Conservation (phyloP, 1,140 invertebrate species). For the Coelopa frigida region DNA sequence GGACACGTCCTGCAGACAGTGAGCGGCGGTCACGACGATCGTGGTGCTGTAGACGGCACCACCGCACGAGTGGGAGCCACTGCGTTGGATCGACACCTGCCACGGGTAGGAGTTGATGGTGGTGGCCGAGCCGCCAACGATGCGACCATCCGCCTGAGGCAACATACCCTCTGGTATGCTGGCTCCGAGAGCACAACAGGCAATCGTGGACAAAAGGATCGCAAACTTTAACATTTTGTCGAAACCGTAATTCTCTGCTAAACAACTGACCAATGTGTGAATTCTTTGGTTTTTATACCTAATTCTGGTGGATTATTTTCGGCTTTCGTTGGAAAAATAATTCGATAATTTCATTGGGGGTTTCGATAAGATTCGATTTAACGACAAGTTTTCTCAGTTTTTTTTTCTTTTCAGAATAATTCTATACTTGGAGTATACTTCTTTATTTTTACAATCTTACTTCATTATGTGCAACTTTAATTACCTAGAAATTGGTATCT, state of each 20-base stretch:
- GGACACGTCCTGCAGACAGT: slow-evolving; percentile 47
- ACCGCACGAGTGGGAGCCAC: slow-evolving; percentile 50
- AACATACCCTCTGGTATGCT: neutral
- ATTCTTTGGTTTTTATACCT: too few species aligned
- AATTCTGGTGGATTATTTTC: too few species aligned
- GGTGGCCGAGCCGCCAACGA: slow-evolving; percentile 44
- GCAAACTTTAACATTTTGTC: slow-evolving; percentile 6
- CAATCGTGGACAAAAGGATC: slow-evolving; percentile 1
- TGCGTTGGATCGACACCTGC: slow-evolving; percentile 45
- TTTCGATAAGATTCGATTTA: too few species aligned
- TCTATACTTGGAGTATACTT: too few species aligned
- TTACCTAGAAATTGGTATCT: too few species aligned
- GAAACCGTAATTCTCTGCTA: too few species aligned
- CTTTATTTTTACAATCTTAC: too few species aligned
- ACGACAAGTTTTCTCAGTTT: too few species aligned
- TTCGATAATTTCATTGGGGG: too few species aligned
- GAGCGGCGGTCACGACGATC: slow-evolving; percentile 53
- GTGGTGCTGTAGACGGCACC: slow-evolving; percentile 49
- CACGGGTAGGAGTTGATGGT: slow-evolving; percentile 35
- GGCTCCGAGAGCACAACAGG: slow-evolving; percentile 1
- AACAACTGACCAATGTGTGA: slow-evolving; percentile 19
- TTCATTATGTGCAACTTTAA: too few species aligned
- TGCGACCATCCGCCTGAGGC: slow-evolving; percentile 21
- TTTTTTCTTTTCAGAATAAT: too few species aligned
- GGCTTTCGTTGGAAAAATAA: too few species aligned